Evolutionary conservation across 2,113 vertebrate genomes (phyloP).

Genomic region (Zootoca vivipara): DNA sequence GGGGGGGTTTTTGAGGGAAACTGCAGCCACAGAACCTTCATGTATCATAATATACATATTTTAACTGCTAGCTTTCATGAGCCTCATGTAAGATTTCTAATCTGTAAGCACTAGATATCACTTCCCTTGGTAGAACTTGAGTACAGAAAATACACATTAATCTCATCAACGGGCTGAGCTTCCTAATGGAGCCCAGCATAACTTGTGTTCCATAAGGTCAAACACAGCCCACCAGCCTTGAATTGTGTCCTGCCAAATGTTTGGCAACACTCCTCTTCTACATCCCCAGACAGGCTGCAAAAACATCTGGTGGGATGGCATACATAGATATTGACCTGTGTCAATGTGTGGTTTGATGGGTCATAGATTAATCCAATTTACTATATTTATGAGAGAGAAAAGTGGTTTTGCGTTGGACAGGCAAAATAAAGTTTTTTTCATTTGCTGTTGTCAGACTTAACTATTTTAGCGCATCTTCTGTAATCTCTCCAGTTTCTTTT

Average conservation of each 20-base stretch:
- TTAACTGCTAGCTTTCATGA: neutral
- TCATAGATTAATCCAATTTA: neutral
- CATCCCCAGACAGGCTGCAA: neutral
- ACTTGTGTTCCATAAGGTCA: neutral
- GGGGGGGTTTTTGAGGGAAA: neutral
- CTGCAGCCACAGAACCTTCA: neutral
- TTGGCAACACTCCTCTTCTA: neutral
- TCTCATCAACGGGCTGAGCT: neutral
- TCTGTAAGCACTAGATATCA: neutral
- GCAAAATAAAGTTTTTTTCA: neutral
- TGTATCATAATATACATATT: neutral
- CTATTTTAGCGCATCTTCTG: neutral
- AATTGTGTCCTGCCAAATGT: neutral
- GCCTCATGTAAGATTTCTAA: neutral
- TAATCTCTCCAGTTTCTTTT: neutral
- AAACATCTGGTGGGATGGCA: neutral
- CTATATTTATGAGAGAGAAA: neutral
- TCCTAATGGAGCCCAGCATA: neutral
- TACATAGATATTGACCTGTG: neutral
- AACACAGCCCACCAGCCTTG: neutral
- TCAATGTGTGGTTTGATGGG: neutral
- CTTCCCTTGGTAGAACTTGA: neutral
- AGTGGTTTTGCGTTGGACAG: neutral
- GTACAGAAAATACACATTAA: neutral
- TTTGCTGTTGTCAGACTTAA: neutral